Base-by-base conservation (phyloP, 2,888 invertebrate genomes). In the Morpho deidamia region DNA sequence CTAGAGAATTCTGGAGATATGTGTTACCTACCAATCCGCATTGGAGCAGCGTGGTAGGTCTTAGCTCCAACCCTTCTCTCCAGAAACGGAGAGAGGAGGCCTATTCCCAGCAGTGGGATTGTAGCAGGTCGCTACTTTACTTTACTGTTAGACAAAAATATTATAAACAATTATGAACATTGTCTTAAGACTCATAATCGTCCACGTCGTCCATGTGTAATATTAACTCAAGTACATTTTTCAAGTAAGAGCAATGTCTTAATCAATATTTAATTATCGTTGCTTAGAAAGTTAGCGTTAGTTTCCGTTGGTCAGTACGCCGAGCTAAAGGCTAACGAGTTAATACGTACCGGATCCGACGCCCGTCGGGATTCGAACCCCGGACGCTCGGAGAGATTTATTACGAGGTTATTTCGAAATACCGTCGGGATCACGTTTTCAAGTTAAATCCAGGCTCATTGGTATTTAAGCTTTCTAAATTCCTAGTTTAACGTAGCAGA, bases 381-480 rank as follows among this genome's bases (percentile, higher is more conserved):
- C 73, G 78, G 74, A 76, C 77, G 74, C 65, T 59, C 80, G 76
- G 79, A 76, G 77, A 82, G 83, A 85, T 87, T 87, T 88, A 87
- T 88, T 86, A 78, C 83, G 80, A 81, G 86, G 79, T 76, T 79
- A 78, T 74, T 76, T 76, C 75, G 73, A 75, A 76, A 74, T 69
- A 71, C 75, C 70, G 66, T 62, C 67, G 67, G 74, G 70, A 75
- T 68, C 66, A 67, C 71, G 79, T 70, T 79, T 81, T 83, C 78
- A 83, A 84, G 83, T 86, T 85, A 83, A 87, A 83, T 83, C 84
- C 79, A 69, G 80, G 69, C 73, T 80, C 78, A 77, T 81, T 81
- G 70, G 62, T 58, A 71, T 76, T 78, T 82, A 83, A 86, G 78
- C 78, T 72, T 71, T 72, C 72, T 68, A 68, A 73, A 74, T 72